Evolutionary conservation across 2,797 vertebrate genomes (phyloP).

Genomic region (Scolopax rusticola): DNA sequence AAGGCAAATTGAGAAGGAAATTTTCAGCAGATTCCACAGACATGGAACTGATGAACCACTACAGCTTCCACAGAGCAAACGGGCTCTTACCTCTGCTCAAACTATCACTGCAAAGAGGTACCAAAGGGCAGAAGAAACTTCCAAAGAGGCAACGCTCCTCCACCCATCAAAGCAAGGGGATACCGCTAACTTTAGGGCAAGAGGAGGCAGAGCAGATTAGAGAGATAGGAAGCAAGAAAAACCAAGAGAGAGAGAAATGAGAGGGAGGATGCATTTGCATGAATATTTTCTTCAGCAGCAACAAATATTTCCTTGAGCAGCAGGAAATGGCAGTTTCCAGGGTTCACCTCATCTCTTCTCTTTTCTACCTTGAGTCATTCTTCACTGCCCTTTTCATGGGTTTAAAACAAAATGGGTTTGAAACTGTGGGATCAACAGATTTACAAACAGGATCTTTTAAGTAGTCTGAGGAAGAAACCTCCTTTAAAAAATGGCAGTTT

Average conservation of each 20-base stretch:
- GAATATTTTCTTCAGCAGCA: background rate
- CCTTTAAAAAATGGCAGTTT: background rate
- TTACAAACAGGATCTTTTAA: background rate
- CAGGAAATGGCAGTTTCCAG: fast-evolving
- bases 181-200: background rate
- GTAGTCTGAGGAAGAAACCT: background rate
- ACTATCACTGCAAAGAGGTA: background rate
- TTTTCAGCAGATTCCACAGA: background rate
- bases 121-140: background rate
- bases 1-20: background rate
- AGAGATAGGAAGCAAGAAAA: background rate
- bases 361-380: background rate
- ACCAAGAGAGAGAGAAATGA: background rate
- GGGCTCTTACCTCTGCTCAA: background rate
- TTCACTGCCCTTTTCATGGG: fast-evolving
- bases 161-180: background rate
- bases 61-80: background rate
- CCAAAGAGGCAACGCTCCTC: background rate
- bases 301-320: background rate
- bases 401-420: background rate
- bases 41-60: background rate
- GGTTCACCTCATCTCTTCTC: background rate
- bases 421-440: background rate
- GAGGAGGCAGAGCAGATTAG: background rate
- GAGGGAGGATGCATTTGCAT: background rate